Evolutionary conservation across 2,888 invertebrate genomes (phyloP).

Genomic region (Drosophila maculinotata): DNA sequence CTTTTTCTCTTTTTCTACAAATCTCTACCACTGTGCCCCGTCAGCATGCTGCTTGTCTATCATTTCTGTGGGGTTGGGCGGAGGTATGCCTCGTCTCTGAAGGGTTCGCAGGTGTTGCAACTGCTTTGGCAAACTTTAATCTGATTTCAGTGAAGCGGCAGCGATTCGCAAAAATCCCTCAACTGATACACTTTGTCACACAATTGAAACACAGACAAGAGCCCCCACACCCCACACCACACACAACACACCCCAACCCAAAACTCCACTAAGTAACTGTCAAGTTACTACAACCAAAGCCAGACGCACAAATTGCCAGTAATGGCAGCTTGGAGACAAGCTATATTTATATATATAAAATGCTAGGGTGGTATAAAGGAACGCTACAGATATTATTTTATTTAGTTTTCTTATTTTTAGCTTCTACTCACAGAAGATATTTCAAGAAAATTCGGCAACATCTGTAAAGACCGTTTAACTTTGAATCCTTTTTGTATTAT

Average conservation of each 20-base stretch:
- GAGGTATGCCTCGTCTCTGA: background rate
- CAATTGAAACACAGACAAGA: constrained; percentile 38
- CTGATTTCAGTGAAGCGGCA: constrained; percentile 58
- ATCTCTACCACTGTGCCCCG: background rate
- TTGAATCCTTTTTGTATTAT: too few species aligned
- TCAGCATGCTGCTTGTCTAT: constrained; percentile 1
- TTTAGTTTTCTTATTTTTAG: too few species aligned
- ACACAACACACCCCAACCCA: too few species aligned
- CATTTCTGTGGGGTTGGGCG: background rate
- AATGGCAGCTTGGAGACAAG: constrained; percentile 28
- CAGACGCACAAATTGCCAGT: constrained; percentile 62
- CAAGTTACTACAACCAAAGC: constrained; percentile 49
- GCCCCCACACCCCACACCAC: background rate
- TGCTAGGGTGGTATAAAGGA: constrained; percentile 1
- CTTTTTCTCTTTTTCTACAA: background rate
- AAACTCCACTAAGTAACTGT: constrained; percentile 52
- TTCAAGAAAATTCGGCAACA: too few species aligned
- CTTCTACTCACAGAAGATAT: background rate
- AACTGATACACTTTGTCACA: constrained; percentile 53
- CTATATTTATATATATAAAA: background rate
- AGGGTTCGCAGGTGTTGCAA: constrained; percentile 38
- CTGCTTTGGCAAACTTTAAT: constrained; percentile 60
- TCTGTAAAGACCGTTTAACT: too few species aligned
- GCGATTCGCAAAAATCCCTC: constrained; percentile 23
- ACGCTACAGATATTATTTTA: background rate